Percentiles rank a stretch among this genome's conserved stretches.
phyloP scores from a whole-genome alignment of 2,888 invertebrate species.

The Leptinotarsa haldemani region DNA sequence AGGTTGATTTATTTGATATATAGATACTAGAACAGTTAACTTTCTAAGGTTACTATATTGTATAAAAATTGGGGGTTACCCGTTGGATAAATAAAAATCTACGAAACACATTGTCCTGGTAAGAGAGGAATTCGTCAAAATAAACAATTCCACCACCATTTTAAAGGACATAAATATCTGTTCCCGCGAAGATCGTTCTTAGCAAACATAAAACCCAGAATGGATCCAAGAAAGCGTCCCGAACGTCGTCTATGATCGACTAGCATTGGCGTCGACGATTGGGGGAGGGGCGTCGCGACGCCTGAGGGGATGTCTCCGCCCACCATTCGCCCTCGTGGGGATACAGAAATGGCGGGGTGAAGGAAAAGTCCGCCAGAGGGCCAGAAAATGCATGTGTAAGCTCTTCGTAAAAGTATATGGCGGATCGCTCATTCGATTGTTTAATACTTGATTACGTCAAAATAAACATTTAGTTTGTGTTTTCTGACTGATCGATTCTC shows the following conservation, averaged over 20 bases:
- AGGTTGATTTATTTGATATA: too few relatives aligned
- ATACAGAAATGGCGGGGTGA: conserved; percentile 55
- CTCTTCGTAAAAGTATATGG: conserved; percentile 57
- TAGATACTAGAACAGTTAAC: too few relatives aligned
- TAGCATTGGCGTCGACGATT: conserved; percentile 43
- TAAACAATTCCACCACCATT: conserved; percentile 11
- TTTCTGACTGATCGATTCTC: conserved; percentile 35
- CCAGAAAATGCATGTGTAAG: conserved; percentile 56
- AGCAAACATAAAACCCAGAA: conserved; percentile 23
- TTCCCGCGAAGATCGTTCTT: conserved; percentile 15
- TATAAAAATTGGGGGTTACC: too few relatives aligned
- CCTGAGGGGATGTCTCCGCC: conserved; percentile 36
- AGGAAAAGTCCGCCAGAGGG: conserved; percentile 59
- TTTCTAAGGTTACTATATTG: too few relatives aligned
- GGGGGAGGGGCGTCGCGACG: conserved; percentile 49
- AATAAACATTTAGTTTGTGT: conserved; percentile 51
- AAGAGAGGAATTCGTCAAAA: not conserved
- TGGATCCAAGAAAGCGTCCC: conserved; percentile 24
- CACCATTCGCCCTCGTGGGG: conserved; percentile 40
- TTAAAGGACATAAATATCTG: conserved; percentile 10
- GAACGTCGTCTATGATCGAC: conserved; percentile 32
- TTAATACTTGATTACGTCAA: conserved; percentile 53
- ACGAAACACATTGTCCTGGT: not conserved
- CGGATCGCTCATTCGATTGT: conserved; percentile 55
- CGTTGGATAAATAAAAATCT: not conserved